Base-by-base conservation (phyloP, 2,888 invertebrate species). In the Anthophora plumipes region DNA sequence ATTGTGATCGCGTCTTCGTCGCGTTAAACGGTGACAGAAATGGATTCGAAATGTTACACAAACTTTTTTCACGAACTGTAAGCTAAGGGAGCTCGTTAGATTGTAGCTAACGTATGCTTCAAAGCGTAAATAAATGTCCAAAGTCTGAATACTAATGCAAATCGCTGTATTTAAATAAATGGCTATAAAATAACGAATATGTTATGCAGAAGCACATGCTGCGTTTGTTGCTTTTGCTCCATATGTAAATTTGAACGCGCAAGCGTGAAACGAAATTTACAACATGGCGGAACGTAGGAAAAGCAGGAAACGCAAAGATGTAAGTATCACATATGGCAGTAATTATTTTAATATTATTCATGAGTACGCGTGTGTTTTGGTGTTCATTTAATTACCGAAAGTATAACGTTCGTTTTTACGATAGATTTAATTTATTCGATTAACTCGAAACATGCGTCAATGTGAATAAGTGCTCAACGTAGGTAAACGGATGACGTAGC, bases 201-300 rank as follows among this genome's bases (percentile, higher is more conserved):
- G n/a, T n/a, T n/a, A n/a, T n/a, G n/a, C 48, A 60, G 22, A 52
- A 31, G 41, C 50, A 60, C 50, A 31, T 41, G 11, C 48, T 31
- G 43, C 54, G 69, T 76, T 69, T 75, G 66, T 66, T 43, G 59
- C 57, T 61, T 69, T 43, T 52, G 57, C 48, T 52, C 52, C 54
- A 25, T 54, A 72, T 69, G 77, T 67, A 73, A 73, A 37, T 20
- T 61, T 50, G 37, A 70, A 17, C 74, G 54, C 89, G 87, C 87
- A 88, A 74, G 87, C 87, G 86, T 83, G 68, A 74, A 76, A 77
- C 67, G 77, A 72, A 88, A 91, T 89, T 90, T 85, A 91, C 89
- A 94, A 94, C 91, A 95, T 95, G 95, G 95, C 95, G 92, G 95
- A 95, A 89, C 95, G 95, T 93, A 95, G 95, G 92, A 95, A 95